These are phyloP conservation scores for Apis laboriosa DNA, from an alignment of 1,140 invertebrate species.

Conservation along the genomic window DNA sequence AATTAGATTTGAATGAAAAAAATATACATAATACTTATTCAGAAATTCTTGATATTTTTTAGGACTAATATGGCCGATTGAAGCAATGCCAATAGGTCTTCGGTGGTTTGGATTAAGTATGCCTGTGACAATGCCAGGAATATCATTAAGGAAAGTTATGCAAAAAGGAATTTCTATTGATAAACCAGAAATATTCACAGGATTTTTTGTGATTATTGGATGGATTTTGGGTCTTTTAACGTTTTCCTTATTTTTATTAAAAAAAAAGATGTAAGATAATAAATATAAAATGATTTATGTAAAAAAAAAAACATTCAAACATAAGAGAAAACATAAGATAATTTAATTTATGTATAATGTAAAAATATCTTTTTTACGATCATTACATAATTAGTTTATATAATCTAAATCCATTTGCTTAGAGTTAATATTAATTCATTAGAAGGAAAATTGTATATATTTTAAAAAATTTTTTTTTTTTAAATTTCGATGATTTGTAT, in stretches of 20 bases:
- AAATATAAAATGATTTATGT: not conserved
- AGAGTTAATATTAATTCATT: no score
- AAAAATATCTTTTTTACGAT: not conserved
- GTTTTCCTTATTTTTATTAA: constrained; percentile 77
- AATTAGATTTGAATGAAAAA: not conserved
- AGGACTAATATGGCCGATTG: constrained; percentile 96
- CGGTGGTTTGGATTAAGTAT: constrained; percentile 82
- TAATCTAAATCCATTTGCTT: no score
- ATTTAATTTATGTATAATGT: not conserved
- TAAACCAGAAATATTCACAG: constrained; percentile 82
- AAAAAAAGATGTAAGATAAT: constrained; percentile 53
- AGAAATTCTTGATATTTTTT: constrained; percentile 9
- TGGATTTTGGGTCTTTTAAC: constrained; percentile 82
- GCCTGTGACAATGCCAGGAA: constrained; percentile 86
- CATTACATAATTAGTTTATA: no score
- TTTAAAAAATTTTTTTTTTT: no score
- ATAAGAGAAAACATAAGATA: not conserved
- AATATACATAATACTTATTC: not conserved
- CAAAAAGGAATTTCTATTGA: constrained; percentile 83
- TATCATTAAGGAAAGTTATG: constrained; percentile 84
- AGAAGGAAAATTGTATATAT: no score
- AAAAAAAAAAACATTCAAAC: not conserved
- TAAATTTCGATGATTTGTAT: no score
- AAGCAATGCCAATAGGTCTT: constrained; percentile 85
- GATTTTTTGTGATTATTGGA: constrained; percentile 82